Evolutionary conservation across 2,797 vertebrate species (phyloP), one percentile per base, ranked within the genome.

Genomic region (Margarornis squamiger): DNA sequence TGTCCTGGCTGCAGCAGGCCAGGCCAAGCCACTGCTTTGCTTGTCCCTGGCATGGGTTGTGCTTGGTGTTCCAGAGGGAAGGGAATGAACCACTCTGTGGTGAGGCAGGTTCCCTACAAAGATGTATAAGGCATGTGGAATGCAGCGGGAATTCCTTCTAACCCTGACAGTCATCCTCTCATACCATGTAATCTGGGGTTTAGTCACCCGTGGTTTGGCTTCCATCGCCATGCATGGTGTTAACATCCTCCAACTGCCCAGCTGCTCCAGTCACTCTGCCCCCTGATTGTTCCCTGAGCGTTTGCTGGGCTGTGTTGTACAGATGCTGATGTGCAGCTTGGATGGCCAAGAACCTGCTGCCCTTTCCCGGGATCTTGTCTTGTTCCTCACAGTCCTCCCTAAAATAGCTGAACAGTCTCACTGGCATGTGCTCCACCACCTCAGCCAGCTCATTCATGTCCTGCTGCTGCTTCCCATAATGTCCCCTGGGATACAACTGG

Each of bases 291-390:
- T 55, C 52, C 45, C 1, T 16, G 52, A 29, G 52, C 61, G 7
- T 58, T 91, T 93, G 73, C 90, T 72, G 73, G 43, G 41, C 46
- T 15, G 45, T 34, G 6, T 70, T 54, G 54, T 58, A 5, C 86
- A 74, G 82, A 77, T 68, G 52, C 68, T 85, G 62, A 27, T 30
- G 65, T 74, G 75, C 90, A 81, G 81, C 86, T 92, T 92, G 54
- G 11, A 32, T 0, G 0, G 72, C 51, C 83, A 52, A 39, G 57
- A 84, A 19, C 62, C 29, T 57, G 58, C 74, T 93, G 83, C 58
- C 49, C 66, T 92, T 86, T 86, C 62, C 66, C 88, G 62, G 61
- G 61, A 54, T 81, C 72, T 89, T 57, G 14, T 43, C 54, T 49
- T 27, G 43, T 66, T 85, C 71, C 62, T 79, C 81, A 39, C n/a